Evolutionary conservation across 37 sponge, comb jelly and placozoan species (phyloP), one percentile per base, ranked within the genome.

Genomic region (Corticium candelabrum): DNA sequence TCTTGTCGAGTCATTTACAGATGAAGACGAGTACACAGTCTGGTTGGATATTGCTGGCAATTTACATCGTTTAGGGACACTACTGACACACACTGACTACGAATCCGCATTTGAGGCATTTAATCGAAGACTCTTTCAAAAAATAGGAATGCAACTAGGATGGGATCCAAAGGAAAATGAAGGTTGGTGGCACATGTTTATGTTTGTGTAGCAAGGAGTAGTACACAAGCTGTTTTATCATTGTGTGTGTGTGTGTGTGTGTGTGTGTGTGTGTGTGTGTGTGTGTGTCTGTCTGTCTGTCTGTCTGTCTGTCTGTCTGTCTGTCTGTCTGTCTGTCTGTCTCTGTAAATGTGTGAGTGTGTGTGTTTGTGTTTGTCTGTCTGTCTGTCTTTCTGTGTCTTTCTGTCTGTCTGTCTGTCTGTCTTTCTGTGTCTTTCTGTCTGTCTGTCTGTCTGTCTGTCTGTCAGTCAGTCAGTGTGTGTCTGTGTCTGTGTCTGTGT

Each of bases 21-120:
- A 82, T 3, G 99, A 97, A 80, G 71, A 78, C 36, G 86, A 85
- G 76, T 98, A 87, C 84, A 94, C 85, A 0, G 93, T 96, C 29
- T 88, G 90, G 90, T 78, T 82, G 74, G 84, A 77, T 71, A 82
- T 91, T 11, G 78, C 62, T 50, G 68, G 83, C 7, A 84, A 75
- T 68, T 67, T 90, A 0, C 5, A 73, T 31, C 34, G 72, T 11
- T 15, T 85, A 27, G 2, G 43, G 56, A 82, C 2, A 7, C 80
- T 88, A 7, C 74, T 88, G 68, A 76, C 81, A 56, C 69, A 86
- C 80, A 82, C 88, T 40, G 87, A 88, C 73, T 86, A 74, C 82
- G 50, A 83, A 62, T 38, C 41, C 37, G 67, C 69, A 70, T 94
- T 87, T 88, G 84, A 91, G 79, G 68, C 77, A 38, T 88, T 84